phyloP scores from a whole-genome alignment of 2,113 vertebrate species.

The Rhinolophus sinicus region DNA sequence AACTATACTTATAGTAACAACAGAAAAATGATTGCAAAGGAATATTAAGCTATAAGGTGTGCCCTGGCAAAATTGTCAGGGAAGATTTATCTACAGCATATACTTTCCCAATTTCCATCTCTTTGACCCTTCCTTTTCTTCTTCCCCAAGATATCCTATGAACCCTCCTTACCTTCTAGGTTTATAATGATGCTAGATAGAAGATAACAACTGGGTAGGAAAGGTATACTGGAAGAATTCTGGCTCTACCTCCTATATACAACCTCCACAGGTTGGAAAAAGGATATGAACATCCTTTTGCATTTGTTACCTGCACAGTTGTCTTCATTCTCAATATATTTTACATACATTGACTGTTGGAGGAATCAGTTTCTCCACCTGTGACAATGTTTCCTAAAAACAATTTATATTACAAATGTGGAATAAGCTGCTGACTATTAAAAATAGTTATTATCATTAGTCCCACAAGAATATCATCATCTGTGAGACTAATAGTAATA shows the following conservation, averaged over 20 bases:
- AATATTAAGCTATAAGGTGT: background rate
- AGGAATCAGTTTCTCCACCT: background rate
- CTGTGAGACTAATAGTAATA: background rate
- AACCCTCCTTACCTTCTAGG: background rate
- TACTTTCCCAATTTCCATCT: background rate
- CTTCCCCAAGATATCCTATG: background rate
- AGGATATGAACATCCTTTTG: background rate
- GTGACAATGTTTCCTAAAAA: background rate
- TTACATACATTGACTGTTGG: background rate
- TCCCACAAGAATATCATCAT: background rate
- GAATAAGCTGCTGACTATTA: background rate
- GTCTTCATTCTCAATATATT: conserved; percentile 17
- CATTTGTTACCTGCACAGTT: background rate
- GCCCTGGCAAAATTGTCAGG: background rate
- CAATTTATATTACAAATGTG: background rate
- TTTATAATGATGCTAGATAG: background rate
- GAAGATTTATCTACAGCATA: background rate
- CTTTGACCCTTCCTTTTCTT: background rate
- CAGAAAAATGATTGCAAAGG: background rate
- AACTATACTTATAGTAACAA: conserved; percentile 7
- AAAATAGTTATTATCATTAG: conserved; percentile 37
- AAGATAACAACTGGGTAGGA: background rate
- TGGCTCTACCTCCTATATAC: background rate
- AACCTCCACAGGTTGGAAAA: background rate
- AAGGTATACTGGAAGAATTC: background rate